A percentile compares a stretch with the other conserved stretches of the same genome.
These are phyloP conservation scores for Catocala nupta DNA, from an alignment of 2,888 invertebrate species.

Conservation along the genomic window DNA sequence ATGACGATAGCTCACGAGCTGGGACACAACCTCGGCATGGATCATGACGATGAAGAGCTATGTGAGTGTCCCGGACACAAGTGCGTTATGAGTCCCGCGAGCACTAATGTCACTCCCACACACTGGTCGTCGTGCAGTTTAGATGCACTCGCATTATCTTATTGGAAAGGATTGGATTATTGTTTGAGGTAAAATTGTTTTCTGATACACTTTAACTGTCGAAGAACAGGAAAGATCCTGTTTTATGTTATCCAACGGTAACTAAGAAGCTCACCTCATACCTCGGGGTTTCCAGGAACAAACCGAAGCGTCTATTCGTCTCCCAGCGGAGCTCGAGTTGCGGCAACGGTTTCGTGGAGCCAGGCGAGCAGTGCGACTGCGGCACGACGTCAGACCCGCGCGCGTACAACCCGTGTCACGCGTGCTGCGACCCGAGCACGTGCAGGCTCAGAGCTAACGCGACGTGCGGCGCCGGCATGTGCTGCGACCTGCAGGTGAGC, in stretches of 20 bases:
- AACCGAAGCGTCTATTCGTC: slow-evolving; percentile 92
- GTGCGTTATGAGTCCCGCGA: slow-evolving; percentile 98
- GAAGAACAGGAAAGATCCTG: too few relatives aligned
- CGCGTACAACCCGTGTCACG: slow-evolving; percentile 89
- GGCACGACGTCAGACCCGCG: slow-evolving; percentile 91
- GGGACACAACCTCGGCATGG: slow-evolving; percentile 34
- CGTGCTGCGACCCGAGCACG: slow-evolving; percentile 94
- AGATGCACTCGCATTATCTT: slow-evolving; percentile 94
- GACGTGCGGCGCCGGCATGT: slow-evolving; percentile 97
- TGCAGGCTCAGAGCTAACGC: slow-evolving; percentile 96
- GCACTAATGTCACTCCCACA: slow-evolving; percentile 92
- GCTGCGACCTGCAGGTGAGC: slow-evolving; percentile 91
- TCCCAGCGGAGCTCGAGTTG: slow-evolving; percentile 90
- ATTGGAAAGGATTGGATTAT: slow-evolving; percentile 98
- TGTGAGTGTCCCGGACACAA: slow-evolving; percentile 95
- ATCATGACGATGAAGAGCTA: slow-evolving; percentile 73
- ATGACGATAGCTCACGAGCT: slow-evolving; percentile 31
- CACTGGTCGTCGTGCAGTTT: slow-evolving; percentile 98
- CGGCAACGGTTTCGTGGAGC: slow-evolving; percentile 98
- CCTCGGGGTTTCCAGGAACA: slow-evolving; percentile 87
- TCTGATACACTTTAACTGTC: background rate
- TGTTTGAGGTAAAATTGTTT: slow-evolving; percentile 86
- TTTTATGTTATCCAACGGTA: too few relatives aligned
- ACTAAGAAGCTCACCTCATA: too few relatives aligned
- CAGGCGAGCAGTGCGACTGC: slow-evolving; percentile 98